Evolutionary conservation across 2,888 invertebrate species (phyloP).

Genomic region (Peribatodes rhomboidaria): DNA sequence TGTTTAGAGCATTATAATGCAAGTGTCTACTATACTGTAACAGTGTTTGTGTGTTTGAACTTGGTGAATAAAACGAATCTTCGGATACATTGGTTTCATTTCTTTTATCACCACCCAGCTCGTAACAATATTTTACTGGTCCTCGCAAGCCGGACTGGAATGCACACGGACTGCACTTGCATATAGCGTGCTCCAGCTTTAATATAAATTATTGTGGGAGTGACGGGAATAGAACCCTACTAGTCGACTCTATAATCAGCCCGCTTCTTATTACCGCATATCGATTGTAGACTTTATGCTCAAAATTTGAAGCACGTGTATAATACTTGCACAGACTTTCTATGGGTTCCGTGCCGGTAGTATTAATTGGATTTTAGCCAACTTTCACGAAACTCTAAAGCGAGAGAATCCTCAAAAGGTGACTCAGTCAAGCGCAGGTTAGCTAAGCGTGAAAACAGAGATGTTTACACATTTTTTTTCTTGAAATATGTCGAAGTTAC

Average conservation of each 20-base stretch:
- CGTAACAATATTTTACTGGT: too few species aligned
- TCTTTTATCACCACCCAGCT: too few species aligned
- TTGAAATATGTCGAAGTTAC: too few species aligned
- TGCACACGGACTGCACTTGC: too few species aligned
- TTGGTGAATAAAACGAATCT: too few species aligned
- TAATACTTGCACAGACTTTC: constrained; percentile 20
- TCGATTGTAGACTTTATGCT: constrained; percentile 13
- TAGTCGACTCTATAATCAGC: neutral
- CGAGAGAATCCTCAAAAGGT: constrained; percentile 17
- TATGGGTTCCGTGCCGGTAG: constrained; percentile 19
- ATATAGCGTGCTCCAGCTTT: too few species aligned
- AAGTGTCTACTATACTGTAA: too few species aligned
- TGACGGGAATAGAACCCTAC: neutral
- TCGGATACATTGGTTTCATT: too few species aligned
- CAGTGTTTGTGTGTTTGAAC: too few species aligned
- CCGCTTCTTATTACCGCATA: neutral
- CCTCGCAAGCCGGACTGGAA: too few species aligned
- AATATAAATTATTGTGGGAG: neutral
- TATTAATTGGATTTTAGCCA: constrained; percentile 29
- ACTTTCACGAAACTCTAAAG: constrained; percentile 24
- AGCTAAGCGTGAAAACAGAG: neutral
- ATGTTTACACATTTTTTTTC: neutral
- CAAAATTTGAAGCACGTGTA: constrained; percentile 3
- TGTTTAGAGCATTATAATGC: too few species aligned
- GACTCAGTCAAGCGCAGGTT: constrained; percentile 3